Evolutionary conservation across 1,140 invertebrate genomes (phyloP).

Genomic region (Tachypleus tridentatus): DNA sequence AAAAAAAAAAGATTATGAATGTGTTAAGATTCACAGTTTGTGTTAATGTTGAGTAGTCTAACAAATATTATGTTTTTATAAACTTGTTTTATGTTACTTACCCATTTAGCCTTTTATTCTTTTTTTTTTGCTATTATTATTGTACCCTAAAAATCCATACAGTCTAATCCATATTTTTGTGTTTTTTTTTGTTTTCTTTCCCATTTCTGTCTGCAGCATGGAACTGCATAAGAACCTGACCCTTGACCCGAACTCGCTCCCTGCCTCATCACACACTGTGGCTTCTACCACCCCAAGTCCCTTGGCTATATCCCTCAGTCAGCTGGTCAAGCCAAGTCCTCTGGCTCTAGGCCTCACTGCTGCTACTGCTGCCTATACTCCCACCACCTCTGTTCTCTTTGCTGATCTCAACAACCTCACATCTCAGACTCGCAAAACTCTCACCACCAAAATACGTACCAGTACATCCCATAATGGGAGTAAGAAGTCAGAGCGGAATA

Average conservation of each 20-base stretch:
- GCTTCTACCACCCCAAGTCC: conserved; percentile 7
- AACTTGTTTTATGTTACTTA: no score
- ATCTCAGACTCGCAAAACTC: conserved; percentile 6
- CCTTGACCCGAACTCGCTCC: conserved; percentile 13
- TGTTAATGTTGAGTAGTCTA: no score
- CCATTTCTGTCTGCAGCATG: conserved; percentile 8
- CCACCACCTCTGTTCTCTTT: conserved; percentile 8
- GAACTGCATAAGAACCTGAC: conserved; percentile 18
- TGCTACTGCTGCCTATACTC: conserved; percentile 1
- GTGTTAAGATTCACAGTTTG: no score
- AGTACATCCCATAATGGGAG: background rate
- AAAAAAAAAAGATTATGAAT: no score
- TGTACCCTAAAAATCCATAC: no score
- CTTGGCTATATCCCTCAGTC: conserved; percentile 13
- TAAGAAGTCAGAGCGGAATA: background rate
- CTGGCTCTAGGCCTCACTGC: background rate
- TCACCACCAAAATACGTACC: conserved; percentile 9
- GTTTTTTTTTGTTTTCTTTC: conserved; percentile 1
- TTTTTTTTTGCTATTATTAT: no score
- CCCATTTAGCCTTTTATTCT: no score
- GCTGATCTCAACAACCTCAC: conserved; percentile 17
- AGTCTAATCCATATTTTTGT: no score
- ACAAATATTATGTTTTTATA: no score
- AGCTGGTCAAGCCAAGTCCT: conserved; percentile 11
- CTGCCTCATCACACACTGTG: background rate